Evolutionary conservation across 1,140 invertebrate genomes (phyloP).

Genomic region (Periplaneta americana): DNA sequence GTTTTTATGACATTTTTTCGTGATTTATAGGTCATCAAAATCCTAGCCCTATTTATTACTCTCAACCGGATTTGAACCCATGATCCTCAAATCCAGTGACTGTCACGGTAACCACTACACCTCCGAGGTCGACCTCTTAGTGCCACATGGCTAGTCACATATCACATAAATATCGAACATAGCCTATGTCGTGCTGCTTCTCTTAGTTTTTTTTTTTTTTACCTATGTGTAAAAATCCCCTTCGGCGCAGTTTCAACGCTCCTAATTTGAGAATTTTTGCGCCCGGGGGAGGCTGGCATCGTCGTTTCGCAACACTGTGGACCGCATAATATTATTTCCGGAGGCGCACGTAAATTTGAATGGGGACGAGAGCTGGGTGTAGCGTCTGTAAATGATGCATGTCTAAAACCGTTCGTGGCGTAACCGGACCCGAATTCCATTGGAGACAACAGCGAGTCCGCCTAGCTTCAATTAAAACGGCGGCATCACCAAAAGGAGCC

Average conservation of each 20-base stretch:
- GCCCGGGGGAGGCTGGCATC: not conserved
- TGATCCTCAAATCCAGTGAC: no score
- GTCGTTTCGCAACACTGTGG: not conserved
- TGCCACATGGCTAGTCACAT: no score
- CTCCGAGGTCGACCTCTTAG: no score
- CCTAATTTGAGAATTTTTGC: not conserved
- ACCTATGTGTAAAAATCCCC: not conserved
- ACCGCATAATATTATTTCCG: not conserved
- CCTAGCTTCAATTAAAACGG: no score
- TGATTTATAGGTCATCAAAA: no score
- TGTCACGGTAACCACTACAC: no score
- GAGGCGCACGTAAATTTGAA: not conserved
- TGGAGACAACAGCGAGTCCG: not conserved
- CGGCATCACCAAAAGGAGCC: no score
- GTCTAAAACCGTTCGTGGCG: not conserved
- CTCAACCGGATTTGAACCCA: no score
- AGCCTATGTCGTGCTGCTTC: no score
- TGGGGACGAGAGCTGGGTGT: not conserved
- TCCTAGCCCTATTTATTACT: no score
- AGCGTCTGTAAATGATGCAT: not conserved
- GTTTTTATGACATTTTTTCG: no score
- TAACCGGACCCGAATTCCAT: not conserved
- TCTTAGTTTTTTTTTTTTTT: not conserved
- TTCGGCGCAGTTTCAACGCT: not conserved
- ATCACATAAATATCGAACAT: no score